Evolutionary conservation across 2,888 invertebrate species (phyloP).

Genomic region (Drosophila seclusa): DNA sequence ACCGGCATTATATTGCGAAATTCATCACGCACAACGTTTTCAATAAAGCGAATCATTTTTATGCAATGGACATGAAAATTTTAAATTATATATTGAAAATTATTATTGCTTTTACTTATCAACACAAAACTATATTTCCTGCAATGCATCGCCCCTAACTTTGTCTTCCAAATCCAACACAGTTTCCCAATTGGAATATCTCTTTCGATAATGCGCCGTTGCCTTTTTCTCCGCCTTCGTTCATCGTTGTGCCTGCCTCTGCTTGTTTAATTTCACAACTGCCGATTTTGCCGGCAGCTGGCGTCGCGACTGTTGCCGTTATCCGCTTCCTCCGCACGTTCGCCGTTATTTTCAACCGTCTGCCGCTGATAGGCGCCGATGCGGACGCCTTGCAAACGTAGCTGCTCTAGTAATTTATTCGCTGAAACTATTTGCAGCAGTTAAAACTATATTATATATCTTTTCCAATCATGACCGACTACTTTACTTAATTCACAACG

Average conservation of each 20-base stretch:
- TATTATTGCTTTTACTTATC: too few relatives aligned
- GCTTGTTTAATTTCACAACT: background rate
- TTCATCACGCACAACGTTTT: background rate
- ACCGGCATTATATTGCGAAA: background rate
- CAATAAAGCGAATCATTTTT: background rate
- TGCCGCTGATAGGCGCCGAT: background rate
- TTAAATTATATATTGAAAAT: background rate
- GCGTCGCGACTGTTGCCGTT: background rate
- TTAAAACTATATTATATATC: background rate
- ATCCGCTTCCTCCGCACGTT: too few relatives aligned
- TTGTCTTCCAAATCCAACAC: background rate
- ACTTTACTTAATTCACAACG: background rate
- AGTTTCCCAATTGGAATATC: background rate
- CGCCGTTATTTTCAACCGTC: background rate
- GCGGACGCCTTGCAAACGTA: background rate
- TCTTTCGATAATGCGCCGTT: background rate
- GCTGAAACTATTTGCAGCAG: background rate
- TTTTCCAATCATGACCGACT: accelerated
- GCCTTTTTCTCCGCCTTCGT: background rate
- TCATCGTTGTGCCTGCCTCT: background rate
- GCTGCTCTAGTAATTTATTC: background rate
- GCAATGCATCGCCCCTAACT: too few relatives aligned
- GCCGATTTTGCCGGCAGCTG: background rate
- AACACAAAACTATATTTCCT: too few relatives aligned
- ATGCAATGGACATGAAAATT: background rate